Conservation (phyloP, 1,140 invertebrate species). For the Sarcophaga peregrina region DNA sequence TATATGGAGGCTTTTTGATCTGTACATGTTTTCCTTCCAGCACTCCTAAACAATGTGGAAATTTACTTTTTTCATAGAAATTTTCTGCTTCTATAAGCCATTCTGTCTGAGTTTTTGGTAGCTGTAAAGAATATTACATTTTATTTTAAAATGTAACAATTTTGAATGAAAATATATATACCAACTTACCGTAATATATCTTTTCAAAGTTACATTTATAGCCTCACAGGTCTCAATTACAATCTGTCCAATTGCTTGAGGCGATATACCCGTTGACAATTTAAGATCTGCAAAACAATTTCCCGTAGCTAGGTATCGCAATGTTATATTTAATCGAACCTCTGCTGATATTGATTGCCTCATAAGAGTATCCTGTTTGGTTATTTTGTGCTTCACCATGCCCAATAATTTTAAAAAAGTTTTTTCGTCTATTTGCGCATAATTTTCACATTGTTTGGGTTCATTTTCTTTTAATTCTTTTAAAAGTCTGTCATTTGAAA, state of each 20-base stretch:
- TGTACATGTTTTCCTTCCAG: too few relatives aligned
- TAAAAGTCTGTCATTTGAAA: constrained; percentile 24
- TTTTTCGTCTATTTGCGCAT: constrained; percentile 45
- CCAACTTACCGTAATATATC: neutral
- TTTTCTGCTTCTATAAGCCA: neutral
- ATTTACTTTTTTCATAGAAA: neutral
- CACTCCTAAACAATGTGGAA: too few relatives aligned
- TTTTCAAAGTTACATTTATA: constrained; percentile 44
- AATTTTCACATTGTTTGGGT: constrained; percentile 49
- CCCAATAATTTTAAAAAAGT: constrained; percentile 46
- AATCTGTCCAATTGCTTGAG: constrained; percentile 40
- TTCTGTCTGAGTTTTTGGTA: constrained; percentile 12
- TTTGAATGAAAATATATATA: neutral
- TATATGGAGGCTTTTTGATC: too few relatives aligned
- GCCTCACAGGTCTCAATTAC: constrained; percentile 51
- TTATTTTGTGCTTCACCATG: constrained; percentile 50
- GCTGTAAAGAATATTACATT: neutral
- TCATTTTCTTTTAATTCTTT: constrained; percentile 41
- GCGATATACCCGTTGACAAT: constrained; percentile 1
- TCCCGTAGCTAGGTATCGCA: constrained; percentile 57
- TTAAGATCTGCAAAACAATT: constrained; percentile 31
- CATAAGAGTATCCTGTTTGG: constrained; percentile 53
- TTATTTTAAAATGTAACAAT: neutral
- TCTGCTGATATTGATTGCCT: constrained; percentile 52
- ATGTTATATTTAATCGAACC: constrained; percentile 54